Conservation (phyloP, 2,113 vertebrate genomes). For the Phaethon lepturus region DNA sequence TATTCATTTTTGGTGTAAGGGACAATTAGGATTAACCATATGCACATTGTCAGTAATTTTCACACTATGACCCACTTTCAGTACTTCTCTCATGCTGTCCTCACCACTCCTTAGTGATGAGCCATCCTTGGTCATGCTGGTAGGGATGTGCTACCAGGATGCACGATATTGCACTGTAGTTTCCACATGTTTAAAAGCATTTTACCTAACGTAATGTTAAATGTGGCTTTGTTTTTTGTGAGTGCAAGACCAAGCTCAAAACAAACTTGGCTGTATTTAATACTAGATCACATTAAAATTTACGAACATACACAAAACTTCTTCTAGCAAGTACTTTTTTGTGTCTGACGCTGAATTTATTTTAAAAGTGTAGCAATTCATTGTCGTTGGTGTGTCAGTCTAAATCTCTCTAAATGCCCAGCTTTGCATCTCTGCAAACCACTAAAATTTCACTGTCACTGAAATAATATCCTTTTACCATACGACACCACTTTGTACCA, state of each 20-base stretch:
- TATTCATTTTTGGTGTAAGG: not conserved
- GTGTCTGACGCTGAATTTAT: not conserved
- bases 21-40: not conserved
- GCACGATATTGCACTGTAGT: not conserved
- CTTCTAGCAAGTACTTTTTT: not conserved
- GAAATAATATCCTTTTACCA: not conserved
- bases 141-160: not conserved
- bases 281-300: not conserved
- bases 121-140: not conserved
- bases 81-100: not conserved
- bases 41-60: not conserved
- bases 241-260: not conserved
- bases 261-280: not conserved
- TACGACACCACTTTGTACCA: not conserved
- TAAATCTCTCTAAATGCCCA: not conserved
- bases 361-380: not conserved
- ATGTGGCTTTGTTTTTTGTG: not conserved
- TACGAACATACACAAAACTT: not conserved
- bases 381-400: not conserved
- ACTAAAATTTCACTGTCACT: not conserved
- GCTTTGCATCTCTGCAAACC: not conserved
- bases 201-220: rapidly evolving
- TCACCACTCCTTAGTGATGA: not conserved
- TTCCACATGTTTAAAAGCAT: not conserved
- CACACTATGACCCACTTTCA: not conserved